Evolutionary conservation across 2,888 invertebrate genomes (phyloP).

Genomic region (Nesidiocoris tenuis): DNA sequence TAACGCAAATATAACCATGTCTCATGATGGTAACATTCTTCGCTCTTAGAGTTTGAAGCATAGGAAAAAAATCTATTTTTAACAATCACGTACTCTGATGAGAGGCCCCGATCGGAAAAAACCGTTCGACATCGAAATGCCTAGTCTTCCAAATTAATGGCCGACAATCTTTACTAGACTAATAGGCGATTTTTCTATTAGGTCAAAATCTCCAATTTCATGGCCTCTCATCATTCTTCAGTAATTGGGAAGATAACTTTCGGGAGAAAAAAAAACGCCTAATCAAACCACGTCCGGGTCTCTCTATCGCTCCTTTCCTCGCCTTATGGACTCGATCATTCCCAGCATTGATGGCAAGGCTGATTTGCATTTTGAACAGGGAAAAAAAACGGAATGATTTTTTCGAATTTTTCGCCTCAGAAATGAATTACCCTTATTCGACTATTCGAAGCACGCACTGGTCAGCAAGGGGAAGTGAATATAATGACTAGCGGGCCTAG

Average conservation of each 20-base stretch:
- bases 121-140: neutral
- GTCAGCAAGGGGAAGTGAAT: neutral
- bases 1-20: too few relatives aligned
- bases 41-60: too few relatives aligned
- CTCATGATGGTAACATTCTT: too few relatives aligned
- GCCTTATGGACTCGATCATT: neutral
- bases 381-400: neutral
- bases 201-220: neutral
- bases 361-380: slow-evolving; percentile 14
- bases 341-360: neutral
- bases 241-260: neutral
- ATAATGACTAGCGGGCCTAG: neutral
- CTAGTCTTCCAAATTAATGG: neutral
- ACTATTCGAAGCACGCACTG: slow-evolving; percentile 19
- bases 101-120: neutral
- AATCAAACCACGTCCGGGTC: neutral
- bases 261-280: neutral
- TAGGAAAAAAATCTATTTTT: neutral
- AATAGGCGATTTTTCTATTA: neutral
- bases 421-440: slow-evolving; percentile 15
- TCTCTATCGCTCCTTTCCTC: neutral
- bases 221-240: neutral
- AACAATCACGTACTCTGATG: neutral
- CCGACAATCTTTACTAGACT: neutral
- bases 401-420: neutral